Evolutionary conservation across 2,888 invertebrate genomes (phyloP), one percentile per base, ranked within the genome.

Genomic region (Trichacis sp.): DNA sequence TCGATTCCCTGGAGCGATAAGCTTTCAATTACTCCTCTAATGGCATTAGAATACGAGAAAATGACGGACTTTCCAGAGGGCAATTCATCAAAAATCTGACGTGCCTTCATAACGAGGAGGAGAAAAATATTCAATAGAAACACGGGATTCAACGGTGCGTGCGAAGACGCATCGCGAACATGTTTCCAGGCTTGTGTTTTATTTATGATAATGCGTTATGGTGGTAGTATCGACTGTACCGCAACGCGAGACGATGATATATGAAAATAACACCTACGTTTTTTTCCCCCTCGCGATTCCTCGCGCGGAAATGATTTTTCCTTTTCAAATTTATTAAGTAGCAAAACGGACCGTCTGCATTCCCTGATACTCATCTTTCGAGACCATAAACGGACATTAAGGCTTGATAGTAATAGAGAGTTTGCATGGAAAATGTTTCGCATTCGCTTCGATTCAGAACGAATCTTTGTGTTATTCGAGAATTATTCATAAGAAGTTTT

Each of bases 161-260:
- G 38, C 19, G 19, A 49, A 49, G 36, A 49, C 38, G 49, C 49
- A 49, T 49, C 19, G 49, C 49, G 49, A 36, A 49, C 49, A 55
- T 48, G 48, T 48, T 48, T 55, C 40, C 42, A 33, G 47, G 30
- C 48, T 48, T 55, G 18, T 29, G 48, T 48, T 55, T 55, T 55
- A 55, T 55, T 55, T 55, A 55, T 55, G 55, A 55, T 55, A 55
- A 48, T 42, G 38, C 38, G 40, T 45, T 33, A 17, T 24, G 56
- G 49, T 57, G 56, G 56, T 57, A 57, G 33, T 43, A 57, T 57
- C 50, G 57, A 43, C 57, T 42, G 49, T 42, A 19, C 40, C 29
- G 49, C 49, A 56, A 49, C 33, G 45, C 36, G 50, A 49, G 45
- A 50, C 45, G 49, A 57, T 57, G 50, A 57, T 57, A 57, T 57